A percentile compares a stretch with the other conserved stretches of the same genome.
Evolutionary conservation across 1,140 invertebrate genomes (phyloP).

Genomic region (Drosophila athabasca): DNA sequence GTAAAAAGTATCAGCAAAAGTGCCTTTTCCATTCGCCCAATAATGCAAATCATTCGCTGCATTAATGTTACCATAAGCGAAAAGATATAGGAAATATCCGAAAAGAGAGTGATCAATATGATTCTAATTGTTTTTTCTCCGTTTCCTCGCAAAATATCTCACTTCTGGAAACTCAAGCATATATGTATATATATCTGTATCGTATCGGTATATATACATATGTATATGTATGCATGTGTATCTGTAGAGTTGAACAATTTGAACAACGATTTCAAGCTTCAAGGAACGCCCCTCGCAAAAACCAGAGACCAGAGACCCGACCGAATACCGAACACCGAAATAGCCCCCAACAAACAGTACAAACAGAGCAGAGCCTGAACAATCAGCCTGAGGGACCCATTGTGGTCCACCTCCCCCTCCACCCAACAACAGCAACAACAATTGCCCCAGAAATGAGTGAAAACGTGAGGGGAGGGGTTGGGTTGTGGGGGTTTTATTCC

Average conservation of each 20-base stretch:
- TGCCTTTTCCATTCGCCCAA: too few species aligned
- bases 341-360: not conserved
- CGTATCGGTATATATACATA: too few species aligned
- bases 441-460: not conserved
- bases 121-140: too few species aligned
- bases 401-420: constrained; percentile 20
- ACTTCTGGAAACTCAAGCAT: too few species aligned
- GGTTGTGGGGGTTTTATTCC: too few species aligned
- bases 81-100: too few species aligned
- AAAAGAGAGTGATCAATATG: too few species aligned
- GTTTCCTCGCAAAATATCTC: too few species aligned
- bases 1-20: not conserved
- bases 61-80: too few species aligned
- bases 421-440: not conserved
- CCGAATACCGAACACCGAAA: not conserved
- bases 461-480: constrained; percentile 19
- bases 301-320: constrained; percentile 17
- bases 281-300: constrained; percentile 45
- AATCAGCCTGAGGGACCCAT: constrained; percentile 31
- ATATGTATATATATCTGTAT: constrained; percentile 5
- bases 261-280: constrained; percentile 34
- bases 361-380: constrained; percentile 13
- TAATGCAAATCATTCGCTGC: too few species aligned
- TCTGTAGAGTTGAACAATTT: constrained; percentile 31
- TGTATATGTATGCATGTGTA: constrained; percentile 21